phyloP scores from a whole-genome alignment of 2,797 vertebrate genomes.

The Peromyscus attwateri region DNA sequence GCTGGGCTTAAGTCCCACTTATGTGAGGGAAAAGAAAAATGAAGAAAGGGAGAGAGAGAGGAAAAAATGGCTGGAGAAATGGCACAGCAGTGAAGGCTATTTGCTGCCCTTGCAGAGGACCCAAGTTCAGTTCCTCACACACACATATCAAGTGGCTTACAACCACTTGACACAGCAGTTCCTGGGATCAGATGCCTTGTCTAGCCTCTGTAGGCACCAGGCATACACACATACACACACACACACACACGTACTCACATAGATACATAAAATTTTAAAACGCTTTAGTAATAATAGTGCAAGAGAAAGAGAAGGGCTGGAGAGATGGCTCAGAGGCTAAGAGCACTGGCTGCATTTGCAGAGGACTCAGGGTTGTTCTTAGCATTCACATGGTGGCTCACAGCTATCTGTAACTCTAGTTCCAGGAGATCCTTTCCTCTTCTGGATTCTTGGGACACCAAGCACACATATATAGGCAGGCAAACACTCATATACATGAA shows the following conservation, averaged over 20 bases:
- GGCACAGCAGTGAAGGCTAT: not conserved
- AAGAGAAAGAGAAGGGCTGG: not conserved
- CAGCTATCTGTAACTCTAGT: not conserved
- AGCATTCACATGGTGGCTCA: not conserved
- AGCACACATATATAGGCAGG: not conserved
- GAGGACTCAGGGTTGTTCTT: not conserved
- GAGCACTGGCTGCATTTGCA: not conserved
- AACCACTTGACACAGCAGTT: not conserved
- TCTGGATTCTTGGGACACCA: not conserved
- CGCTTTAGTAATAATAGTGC: not conserved
- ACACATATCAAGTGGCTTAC: not conserved
- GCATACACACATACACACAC: no score
- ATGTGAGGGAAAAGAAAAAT: not conserved
- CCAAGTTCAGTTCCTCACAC: not conserved
- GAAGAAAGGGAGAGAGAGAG: not conserved
- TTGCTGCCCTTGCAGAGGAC: not conserved
- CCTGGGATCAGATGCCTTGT: not conserved
- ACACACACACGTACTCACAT: no score
- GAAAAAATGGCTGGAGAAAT: not conserved
- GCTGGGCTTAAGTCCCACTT: no score
- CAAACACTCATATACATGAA: not conserved
- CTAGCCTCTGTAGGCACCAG: no score
- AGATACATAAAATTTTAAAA: not conserved
- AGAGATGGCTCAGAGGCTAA: not conserved
- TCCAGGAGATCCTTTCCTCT: not conserved